Base-by-base conservation (phyloP, 1,140 invertebrate genomes). In the Nymphalis io region DNA sequence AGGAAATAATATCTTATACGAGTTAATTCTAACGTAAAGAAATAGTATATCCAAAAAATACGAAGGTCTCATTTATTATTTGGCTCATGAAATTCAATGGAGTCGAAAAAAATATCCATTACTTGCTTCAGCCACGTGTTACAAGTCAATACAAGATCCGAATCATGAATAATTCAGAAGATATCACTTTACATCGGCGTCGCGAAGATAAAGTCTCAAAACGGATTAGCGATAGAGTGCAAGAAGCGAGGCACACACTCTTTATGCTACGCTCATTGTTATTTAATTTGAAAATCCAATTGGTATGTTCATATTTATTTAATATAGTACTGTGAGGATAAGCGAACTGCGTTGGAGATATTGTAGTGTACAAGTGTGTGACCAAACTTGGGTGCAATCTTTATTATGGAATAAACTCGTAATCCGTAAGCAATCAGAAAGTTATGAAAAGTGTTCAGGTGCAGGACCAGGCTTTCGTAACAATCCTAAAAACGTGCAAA, bases 71-170 rank as follows among this genome's bases (percentile, higher is more conserved):
- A 38, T 63, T 15, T 20, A 63, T 63, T 53, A 44, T 27, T 51
- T 39, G 53, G 12, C 27, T 44, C 12, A 38, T 58, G 40, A 68
- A 68, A 68, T 68, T 68, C 58, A 68, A 39, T 27, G 27, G 44
- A 38, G 23, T 60, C 33, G 33, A 42, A 60, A 60, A 51, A 63
- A 70, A 62, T 70, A 63, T 70, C 68, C 61, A 63, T 59, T 63
- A 59, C 68, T 33, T 48, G 51, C 23, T 42, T 58, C 21, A 10
- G 20, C 53, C 60, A 58, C 68, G 61, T 46, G 68, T 70, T 63
- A 63, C 60, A 63, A 70, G 68, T 70, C 68, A 63, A 70, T 70
- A 70, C 60, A 58, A 40, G 60, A 70, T 40, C 51, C 40, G 33
- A 16, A 51, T 62, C 55, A 70, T 70, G 61, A 70, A 70, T 70